Base-by-base conservation (phyloP, 2,113 vertebrate genomes). In the Octodon degus region DNA sequence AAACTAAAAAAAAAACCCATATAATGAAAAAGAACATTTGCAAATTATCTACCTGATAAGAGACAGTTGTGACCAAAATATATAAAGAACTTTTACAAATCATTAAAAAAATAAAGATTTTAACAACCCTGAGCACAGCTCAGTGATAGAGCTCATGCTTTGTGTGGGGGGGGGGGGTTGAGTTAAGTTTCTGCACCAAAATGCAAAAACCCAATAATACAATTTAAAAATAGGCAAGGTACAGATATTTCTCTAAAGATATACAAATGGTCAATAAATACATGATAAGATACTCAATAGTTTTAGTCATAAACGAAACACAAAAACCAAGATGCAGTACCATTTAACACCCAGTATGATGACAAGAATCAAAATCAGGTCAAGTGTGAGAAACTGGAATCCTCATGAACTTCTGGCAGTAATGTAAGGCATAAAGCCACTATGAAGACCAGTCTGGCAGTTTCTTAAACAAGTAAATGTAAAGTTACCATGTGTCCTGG, bases 181-280 rank as follows among this genome's bases (percentile, higher is more conserved):
- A 60, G n/a, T 30, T 43, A n/a, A 88, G 37, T 76, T 58, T 37
- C 14, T 7, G 60, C 55, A 62, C 70, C 37, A 62, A 76, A 76
- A 62, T 12, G 25, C 47, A 79, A 53, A 60, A 43, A 79, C 62
- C 67, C 3, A 68, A 65, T 60, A 77, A 58, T 24, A 8, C 47
- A 90, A 80, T 86, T 81, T 37, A 93, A 90, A 70, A 93, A 82
- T 53, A 62, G 47, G 74, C 67, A 93, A 62, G 53, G 86, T 22
- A 68, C n/a, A 93, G 58, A 58, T 10, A 40, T 60, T 63, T 86
- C 62, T 67, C 60, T 25, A 74, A 89, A 88, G n/a, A 79, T 79
- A 50, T 19, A 79, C 27, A 50, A 79, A 77, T 30, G 43, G 79
- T 85, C 22, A 32, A 90, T 77, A 93, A 86, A 55, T 32, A 92